Evolutionary conservation across 2,888 invertebrate species (phyloP).

Genomic region (Tetropium fuscum): DNA sequence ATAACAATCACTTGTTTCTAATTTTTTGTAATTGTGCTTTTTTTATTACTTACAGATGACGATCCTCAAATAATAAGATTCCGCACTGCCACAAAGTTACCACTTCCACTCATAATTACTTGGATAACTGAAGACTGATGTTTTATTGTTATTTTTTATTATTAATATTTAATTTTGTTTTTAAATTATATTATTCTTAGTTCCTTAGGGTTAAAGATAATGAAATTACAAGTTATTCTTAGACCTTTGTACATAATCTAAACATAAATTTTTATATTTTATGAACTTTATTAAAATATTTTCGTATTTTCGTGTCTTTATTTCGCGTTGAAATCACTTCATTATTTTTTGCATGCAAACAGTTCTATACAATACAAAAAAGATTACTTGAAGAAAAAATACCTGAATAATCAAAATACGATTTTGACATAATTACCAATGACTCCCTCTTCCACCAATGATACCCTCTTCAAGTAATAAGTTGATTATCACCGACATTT

Average conservation of each 20-base stretch:
- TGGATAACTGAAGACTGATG: conserved; percentile 66
- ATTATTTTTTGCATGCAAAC: too few relatives aligned
- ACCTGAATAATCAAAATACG: too few relatives aligned
- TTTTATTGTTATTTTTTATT: conserved; percentile 64
- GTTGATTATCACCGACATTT: too few relatives aligned
- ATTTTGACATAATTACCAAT: too few relatives aligned
- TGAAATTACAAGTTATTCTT: conserved; percentile 1
- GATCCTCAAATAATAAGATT: conserved; percentile 46
- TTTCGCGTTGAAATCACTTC: too few relatives aligned
- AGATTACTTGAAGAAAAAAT: too few relatives aligned
- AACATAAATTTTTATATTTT: too few relatives aligned
- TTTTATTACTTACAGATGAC: conserved; percentile 56
- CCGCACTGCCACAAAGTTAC: conserved; percentile 67
- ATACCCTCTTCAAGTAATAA: too few relatives aligned
- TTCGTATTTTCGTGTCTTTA: too few relatives aligned
- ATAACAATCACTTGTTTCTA: conserved; percentile 44
- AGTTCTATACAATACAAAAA: too few relatives aligned
- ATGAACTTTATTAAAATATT: too few relatives aligned
- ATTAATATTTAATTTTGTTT: conserved; percentile 60
- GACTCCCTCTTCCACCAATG: too few relatives aligned
- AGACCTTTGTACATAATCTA: not conserved
- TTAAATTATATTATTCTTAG: conserved; percentile 67
- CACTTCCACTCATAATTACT: conserved; percentile 59
- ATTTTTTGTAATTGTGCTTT: conserved; percentile 36
- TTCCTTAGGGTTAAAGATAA: conserved; percentile 25